phyloP scores from a whole-genome alignment of 2,797 vertebrate species.

The Lindbergichthys nudifrons region DNA sequence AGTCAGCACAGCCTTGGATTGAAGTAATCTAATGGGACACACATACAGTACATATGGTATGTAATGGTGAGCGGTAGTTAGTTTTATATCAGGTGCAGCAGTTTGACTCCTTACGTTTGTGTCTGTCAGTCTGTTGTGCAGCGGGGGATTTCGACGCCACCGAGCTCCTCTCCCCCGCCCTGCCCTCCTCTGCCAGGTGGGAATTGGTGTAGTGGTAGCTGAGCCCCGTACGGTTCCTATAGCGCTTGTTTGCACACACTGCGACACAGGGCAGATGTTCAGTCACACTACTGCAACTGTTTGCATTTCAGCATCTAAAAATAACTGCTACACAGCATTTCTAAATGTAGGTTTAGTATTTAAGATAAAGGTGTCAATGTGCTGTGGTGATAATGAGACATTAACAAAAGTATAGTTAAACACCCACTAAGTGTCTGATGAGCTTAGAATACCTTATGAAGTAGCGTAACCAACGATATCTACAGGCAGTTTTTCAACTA shows the following conservation, averaged over 20 bases:
- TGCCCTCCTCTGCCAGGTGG: conserved; percentile 92
- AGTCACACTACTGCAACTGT: background rate
- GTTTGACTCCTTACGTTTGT: conserved; percentile 88
- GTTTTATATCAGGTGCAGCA: background rate
- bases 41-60: too few species aligned
- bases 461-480: conserved; percentile 14
- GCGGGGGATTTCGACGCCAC: conserved; percentile 83
- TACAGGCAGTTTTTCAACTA: background rate
- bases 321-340: conserved; percentile 5
- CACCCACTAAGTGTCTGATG: background rate
- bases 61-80: background rate
- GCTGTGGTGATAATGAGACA: conserved; percentile 5
- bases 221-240: conserved; percentile 96
- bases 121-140: conserved; percentile 90
- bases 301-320: conserved; percentile 8
- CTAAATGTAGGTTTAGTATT: background rate
- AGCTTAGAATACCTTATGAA: background rate
- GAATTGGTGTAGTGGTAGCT: conserved; percentile 98
- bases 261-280: conserved; percentile 36
- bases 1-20: background rate
- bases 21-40: background rate
- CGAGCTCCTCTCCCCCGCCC: conserved; percentile 89
- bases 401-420: conserved; percentile 2
- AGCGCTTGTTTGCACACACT: conserved; percentile 94
- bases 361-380: background rate